Conservation (phyloP, 1,140 invertebrate genomes). For the Diabrotica undecimpunctata region DNA sequence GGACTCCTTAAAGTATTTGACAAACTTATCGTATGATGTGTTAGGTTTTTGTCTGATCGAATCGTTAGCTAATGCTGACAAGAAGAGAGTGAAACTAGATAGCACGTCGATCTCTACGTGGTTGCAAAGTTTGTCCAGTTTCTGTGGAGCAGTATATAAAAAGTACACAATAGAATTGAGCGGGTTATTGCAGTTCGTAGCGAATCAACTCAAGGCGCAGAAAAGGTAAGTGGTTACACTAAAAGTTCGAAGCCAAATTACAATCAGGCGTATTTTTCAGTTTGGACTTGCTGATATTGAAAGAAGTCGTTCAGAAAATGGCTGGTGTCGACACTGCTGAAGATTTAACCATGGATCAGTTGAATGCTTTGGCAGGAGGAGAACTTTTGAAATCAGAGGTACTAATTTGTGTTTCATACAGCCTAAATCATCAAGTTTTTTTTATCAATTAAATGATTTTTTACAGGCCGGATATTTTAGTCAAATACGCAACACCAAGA, state of each 20-base stretch:
- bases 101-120: constrained; percentile 92
- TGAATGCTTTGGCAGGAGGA: constrained; percentile 94
- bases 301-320: constrained; percentile 99
- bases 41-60: constrained; percentile 95
- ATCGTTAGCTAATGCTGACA: constrained; percentile 73
- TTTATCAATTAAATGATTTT: constrained; percentile 1
- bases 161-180: constrained; percentile 96
- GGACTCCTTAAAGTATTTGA: constrained; percentile 96
- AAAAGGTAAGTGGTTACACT: constrained; percentile 70
- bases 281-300: constrained; percentile 90
- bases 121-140: constrained; percentile 91
- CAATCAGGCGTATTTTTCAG: constrained; percentile 54
- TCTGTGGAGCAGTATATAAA: constrained; percentile 93
- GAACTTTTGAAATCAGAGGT: constrained; percentile 92
- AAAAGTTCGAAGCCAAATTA: not conserved
- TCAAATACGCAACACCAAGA: constrained; percentile 94
- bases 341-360: constrained; percentile 93
- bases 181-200: constrained; percentile 93
- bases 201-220: constrained; percentile 93
- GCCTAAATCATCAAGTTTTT: not conserved
- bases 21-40: constrained; percentile 93
- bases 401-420: constrained; percentile 17
- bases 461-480: constrained; percentile 89
- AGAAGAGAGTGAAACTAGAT: constrained; percentile 78
- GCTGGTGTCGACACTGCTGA: constrained; percentile 95